Base-by-base conservation (phyloP, 2,888 invertebrate genomes). In the Lasioglossum calceatum region DNA sequence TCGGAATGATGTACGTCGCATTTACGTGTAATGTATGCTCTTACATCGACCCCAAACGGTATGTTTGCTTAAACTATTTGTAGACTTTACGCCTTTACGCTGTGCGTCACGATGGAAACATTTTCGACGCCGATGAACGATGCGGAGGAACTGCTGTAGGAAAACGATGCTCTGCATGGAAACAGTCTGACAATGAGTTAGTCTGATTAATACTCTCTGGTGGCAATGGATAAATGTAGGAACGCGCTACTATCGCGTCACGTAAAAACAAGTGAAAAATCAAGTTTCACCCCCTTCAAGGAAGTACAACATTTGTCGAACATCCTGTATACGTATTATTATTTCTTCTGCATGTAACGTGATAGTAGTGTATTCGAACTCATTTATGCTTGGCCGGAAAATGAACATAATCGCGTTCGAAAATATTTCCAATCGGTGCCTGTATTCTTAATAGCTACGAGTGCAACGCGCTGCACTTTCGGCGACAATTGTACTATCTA, bases 101-200 rank as follows among this genome's bases (percentile, higher is more conserved):
- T 42, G 16, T 39, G 14, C 58, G 36, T 36, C 70, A 23, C 84
- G 84, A 75, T 78, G 71, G 78, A 85, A 82, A 80, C n/a, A 75
- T 44, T 19, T 79, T 74, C 72, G 8, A 16, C 19, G 67, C 19
- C 36, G 32, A 39, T 16, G 44, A 32, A 42, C 19, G 12, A 23
- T 14, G 23, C 32, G 19, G n/a, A 72, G 19, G n/a, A 71, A 61
- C 42, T 73, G 19, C 36, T 0, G 32, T 39, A 16, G 39, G 54
- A 54, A 23, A 19, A 23, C 23, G n/a, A 54, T n/a, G 10, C 54
- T n/a, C n/a, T 54, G n/a, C n/a, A 10, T 23, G 27, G 32, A 4
- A 64, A 36, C 19, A 16, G 32, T 42, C 50, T 7, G 54, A n/a
- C n/a, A n/a, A n/a, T n/a, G n/a, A 44, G n/a, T n/a, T 58, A 1